Percentiles rank a stretch among this genome's conserved stretches.
Conservation (phyloP, 2,113 vertebrate species). For the Pagrus major region DNA sequence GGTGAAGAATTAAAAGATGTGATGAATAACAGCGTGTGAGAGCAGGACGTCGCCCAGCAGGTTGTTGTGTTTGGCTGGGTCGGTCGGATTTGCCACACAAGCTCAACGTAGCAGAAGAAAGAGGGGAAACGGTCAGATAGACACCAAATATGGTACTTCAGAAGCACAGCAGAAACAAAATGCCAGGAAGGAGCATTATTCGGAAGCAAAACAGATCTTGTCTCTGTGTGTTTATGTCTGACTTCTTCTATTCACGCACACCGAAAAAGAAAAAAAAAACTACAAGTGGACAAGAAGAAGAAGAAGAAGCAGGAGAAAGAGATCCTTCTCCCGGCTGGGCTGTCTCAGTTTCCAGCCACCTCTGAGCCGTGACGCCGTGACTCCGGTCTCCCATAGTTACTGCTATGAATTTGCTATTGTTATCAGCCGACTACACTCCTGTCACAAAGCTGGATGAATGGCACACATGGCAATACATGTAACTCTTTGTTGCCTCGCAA, state of each 20-base stretch:
- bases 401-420: conserved; percentile 91
- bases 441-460: conserved; percentile 88
- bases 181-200: conserved; percentile 8
- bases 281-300: conserved; percentile 41
- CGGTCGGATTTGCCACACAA: conserved; percentile 54
- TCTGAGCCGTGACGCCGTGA: conserved; percentile 84
- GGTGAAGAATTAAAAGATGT: conserved; percentile 62
- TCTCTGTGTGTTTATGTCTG: conserved; percentile 10
- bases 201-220: neutral
- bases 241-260: conserved; percentile 29
- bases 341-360: conserved; percentile 85
- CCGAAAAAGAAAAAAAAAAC: conserved; percentile 5
- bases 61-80: conserved; percentile 63
- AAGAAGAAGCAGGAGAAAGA: conserved; percentile 61
- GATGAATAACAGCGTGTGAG: conserved; percentile 60
- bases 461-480: conserved; percentile 89
- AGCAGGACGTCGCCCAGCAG: conserved; percentile 62
- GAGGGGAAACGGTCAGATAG: conserved; percentile 2
- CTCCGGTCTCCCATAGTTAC: conserved; percentile 88
- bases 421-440: conserved; percentile 85
- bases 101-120: conserved; percentile 27
- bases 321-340: conserved; percentile 66
- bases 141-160: conserved; percentile 32
- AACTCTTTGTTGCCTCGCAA: conserved; percentile 89
- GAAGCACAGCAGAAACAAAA: conserved; percentile 23